These are phyloP conservation scores for Apodemus sylvaticus DNA, from an alignment of 2,113 vertebrate genomes.

Conservation along the genomic window DNA sequence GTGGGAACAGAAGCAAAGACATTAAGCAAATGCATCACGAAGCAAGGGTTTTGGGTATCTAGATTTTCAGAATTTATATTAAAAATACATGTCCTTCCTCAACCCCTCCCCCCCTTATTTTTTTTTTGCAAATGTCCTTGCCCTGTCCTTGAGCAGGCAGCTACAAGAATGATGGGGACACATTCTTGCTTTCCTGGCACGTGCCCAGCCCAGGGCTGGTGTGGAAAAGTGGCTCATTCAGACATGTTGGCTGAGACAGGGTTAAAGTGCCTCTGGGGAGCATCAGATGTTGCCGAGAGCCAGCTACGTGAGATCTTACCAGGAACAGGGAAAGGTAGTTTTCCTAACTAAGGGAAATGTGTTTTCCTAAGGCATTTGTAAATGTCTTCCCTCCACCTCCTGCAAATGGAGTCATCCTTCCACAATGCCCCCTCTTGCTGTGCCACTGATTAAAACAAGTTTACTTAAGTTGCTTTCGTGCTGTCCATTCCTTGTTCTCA, in stretches of 20 bases:
- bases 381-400: neutral
- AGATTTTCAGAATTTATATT: neutral
- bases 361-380: neutral
- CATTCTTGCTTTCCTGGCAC: neutral
- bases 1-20: neutral
- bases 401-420: neutral
- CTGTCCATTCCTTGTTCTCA: neutral
- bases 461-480: neutral
- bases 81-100: neutral
- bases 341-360: no score
- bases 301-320: neutral
- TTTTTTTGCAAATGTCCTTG: neutral
- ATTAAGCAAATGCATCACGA: neutral
- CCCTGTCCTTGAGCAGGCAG: neutral
- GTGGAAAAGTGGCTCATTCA: neutral
- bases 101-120: no score
- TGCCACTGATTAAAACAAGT: constrained; percentile 51
- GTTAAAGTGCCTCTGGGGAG: accelerated
- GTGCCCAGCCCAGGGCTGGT: no score
- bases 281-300: neutral
- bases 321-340: neutral
- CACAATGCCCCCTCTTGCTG: neutral
- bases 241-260: neutral
- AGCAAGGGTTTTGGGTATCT: neutral
- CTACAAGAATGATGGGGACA: neutral